Conservation (phyloP, 64 coral and sea anemone genomes). For the Actinia tenebrosa region DNA sequence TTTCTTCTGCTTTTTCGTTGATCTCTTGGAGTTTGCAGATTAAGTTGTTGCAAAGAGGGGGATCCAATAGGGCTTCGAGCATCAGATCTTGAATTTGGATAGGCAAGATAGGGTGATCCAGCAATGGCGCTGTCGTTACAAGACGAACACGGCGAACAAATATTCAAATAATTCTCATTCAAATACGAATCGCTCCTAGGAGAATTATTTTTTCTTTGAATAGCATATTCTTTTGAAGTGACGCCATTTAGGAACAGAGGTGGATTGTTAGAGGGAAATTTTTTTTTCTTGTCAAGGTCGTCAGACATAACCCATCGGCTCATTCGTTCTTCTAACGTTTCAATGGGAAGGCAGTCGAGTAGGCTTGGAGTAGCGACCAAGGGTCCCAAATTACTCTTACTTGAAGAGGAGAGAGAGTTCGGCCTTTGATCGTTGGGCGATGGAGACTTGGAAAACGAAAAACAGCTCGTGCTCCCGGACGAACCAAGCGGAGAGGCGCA, state of each 20-base stretch:
- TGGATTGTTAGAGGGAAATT: not conserved
- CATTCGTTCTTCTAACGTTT: conserved; percentile 6
- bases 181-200: not conserved
- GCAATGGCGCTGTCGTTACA: not conserved
- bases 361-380: not conserved
- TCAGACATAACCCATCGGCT: not conserved
- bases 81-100: not conserved
- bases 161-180: not conserved
- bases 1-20: not conserved
- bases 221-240: not conserved
- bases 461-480: not conserved
- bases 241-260: not conserved
- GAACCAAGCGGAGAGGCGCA: not conserved
- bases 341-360: not conserved
- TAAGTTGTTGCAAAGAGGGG: not conserved
- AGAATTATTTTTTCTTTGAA: not conserved
- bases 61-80: not conserved
- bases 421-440: not conserved
- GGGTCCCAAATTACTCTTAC: not conserved
- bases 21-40: not conserved
- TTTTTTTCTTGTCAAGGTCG: not conserved
- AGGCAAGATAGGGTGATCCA: not conserved
- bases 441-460: not conserved
- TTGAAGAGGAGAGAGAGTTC: not conserved
- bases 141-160: not conserved